phyloP scores from a whole-genome alignment of 2,113 vertebrate genomes.

The human (Homo sapiens) region DNA sequence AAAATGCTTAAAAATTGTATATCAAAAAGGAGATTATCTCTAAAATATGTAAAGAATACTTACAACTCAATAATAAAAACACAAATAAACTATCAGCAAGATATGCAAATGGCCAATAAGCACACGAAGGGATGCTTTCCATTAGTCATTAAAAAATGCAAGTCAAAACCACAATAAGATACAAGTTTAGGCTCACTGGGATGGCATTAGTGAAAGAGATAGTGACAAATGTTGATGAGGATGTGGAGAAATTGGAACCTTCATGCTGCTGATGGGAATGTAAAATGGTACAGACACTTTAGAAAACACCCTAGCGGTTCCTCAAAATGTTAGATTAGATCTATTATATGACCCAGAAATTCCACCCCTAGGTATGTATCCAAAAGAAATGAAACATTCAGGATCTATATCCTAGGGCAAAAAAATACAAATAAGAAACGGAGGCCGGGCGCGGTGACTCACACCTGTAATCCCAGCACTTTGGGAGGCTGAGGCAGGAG shows the following conservation, averaged over 20 bases:
- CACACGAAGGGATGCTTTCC: background rate
- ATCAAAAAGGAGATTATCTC: background rate
- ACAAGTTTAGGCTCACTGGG: background rate
- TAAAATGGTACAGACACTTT: background rate
- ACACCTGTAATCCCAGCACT: too few relatives aligned
- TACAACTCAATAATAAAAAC: background rate
- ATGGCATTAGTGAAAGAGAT: background rate
- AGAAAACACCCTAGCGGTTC: background rate
- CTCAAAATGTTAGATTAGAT: background rate
- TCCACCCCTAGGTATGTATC: background rate
- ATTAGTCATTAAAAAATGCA: background rate
- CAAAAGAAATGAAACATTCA: background rate
- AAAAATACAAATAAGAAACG: background rate
- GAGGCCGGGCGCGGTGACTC: too few relatives aligned
- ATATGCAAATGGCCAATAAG: background rate
- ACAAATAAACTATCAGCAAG: background rate
- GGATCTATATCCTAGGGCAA: too few relatives aligned
- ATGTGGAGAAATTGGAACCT: background rate
- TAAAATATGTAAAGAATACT: background rate
- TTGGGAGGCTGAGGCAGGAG: too few relatives aligned
- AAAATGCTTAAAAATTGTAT: background rate
- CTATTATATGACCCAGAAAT: background rate
- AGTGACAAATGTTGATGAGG: background rate
- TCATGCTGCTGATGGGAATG: background rate
- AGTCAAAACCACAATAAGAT: background rate